These are phyloP conservation scores for Sylvilagus floridanus DNA, from an alignment of 2,797 vertebrate genomes.

Conservation along the genomic window DNA sequence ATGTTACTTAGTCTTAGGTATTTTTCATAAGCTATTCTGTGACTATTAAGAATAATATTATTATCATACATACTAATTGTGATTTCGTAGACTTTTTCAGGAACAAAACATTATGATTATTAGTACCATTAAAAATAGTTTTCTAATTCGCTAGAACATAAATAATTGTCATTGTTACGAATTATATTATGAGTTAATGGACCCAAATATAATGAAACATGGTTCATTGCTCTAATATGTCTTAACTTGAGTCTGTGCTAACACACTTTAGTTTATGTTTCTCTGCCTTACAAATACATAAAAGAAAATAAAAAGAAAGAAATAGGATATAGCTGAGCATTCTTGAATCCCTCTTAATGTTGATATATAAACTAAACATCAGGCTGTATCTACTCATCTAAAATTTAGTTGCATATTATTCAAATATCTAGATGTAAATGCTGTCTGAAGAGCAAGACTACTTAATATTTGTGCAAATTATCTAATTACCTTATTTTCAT, in stretches of 20 bases:
- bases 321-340: background rate
- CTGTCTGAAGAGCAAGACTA: conserved; percentile 16
- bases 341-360: conserved; percentile 19
- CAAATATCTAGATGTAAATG: conserved; percentile 50
- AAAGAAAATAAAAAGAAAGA: background rate
- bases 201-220: conserved; percentile 25
- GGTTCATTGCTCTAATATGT: conserved; percentile 24
- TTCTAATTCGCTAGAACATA: conserved; percentile 38
- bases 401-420: conserved; percentile 53
- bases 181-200: conserved; percentile 1
- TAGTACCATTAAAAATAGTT: conserved; percentile 29
- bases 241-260: conserved; percentile 55
- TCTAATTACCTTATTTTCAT: conserved; percentile 38
- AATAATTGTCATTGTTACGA: conserved; percentile 30
- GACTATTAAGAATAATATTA: background rate
- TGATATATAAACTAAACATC: conserved; percentile 30
- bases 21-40: conserved; percentile 48
- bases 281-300: too few relatives aligned
- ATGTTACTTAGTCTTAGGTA: background rate
- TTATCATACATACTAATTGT: conserved; percentile 5
- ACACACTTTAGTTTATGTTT: background rate
- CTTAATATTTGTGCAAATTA: conserved; percentile 55
- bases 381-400: background rate
- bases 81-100: conserved; percentile 37
- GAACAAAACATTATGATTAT: conserved; percentile 33